A percentile compares a stretch with the other conserved stretches of the same genome.
Conservation (phyloP, 2,888 invertebrate species). For the Polymixis flavicincta region DNA sequence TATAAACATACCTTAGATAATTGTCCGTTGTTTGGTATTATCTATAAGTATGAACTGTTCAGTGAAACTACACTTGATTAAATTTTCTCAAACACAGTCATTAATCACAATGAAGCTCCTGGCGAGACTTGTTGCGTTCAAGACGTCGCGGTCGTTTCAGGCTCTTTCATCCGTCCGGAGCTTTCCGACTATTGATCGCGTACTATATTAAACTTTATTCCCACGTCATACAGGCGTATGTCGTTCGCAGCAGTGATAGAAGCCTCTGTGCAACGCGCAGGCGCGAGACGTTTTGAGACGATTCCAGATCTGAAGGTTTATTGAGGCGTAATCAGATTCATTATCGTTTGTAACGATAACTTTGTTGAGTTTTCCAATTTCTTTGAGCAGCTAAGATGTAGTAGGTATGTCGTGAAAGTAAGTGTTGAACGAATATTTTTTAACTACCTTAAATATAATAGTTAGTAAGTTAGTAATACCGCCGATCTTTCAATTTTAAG, state of each 20-base stretch:
- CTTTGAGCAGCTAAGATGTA: not conserved
- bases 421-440: not conserved
- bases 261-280: constrained; percentile 46
- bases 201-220: constrained; percentile 26
- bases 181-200: constrained; percentile 29
- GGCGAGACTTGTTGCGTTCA: constrained; percentile 47
- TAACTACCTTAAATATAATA: no score
- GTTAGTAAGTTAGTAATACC: not conserved
- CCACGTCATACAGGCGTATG: constrained; percentile 8
- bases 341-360: not conserved
- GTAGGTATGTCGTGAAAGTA: not conserved
- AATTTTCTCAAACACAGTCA: constrained; percentile 8
- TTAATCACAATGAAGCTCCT: constrained; percentile 24
- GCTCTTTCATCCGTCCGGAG: constrained; percentile 9
- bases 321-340: constrained; percentile 18
- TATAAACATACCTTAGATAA: constrained; percentile 49
- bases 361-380: not conserved
- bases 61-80: constrained; percentile 1
- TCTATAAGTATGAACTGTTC: not conserved
- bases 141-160: constrained; percentile 27
- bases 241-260: constrained; percentile 21
- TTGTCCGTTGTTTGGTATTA: constrained; percentile 20
- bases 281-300: constrained; percentile 46
- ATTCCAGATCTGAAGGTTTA: constrained; percentile 50
- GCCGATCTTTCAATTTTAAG: not conserved